Evolutionary conservation across 64 coral and sea anemone species (phyloP).

Genomic region (Hydrozoanthus tunicans): DNA sequence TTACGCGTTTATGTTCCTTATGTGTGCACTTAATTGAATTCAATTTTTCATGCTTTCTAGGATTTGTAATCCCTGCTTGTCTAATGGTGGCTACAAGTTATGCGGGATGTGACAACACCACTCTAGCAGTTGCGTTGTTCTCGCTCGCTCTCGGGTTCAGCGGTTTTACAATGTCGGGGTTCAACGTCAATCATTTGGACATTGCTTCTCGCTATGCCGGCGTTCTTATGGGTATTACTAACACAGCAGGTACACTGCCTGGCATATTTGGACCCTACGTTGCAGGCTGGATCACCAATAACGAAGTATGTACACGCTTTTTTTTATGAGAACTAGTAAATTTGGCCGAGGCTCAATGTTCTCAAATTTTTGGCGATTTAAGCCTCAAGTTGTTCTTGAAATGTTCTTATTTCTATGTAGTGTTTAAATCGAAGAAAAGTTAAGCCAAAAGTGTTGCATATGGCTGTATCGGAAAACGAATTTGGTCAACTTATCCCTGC

Average conservation of each 20-base stretch:
- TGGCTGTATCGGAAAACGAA: too few species aligned
- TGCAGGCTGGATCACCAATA: conserved; percentile 77
- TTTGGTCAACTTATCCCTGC: too few species aligned
- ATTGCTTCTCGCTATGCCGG: conserved; percentile 91
- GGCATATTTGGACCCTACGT: conserved; percentile 80
- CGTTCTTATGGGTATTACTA: conserved; percentile 81
- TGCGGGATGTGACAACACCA: conserved; percentile 63
- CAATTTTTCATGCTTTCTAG: conserved; percentile 33
- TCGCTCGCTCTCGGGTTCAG: conserved; percentile 53
- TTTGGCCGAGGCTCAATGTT: too few species aligned
- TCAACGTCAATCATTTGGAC: conserved; percentile 76
- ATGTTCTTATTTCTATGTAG: too few species aligned
- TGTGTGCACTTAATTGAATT: not conserved
- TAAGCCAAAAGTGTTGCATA: too few species aligned
- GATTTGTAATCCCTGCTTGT: conserved; percentile 69
- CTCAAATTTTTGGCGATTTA: too few species aligned
- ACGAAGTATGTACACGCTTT: conserved; percentile 50
- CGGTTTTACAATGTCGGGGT: conserved; percentile 40
- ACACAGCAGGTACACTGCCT: conserved; percentile 71
- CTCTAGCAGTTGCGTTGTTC: conserved; percentile 68
- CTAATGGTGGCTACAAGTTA: conserved; percentile 82
- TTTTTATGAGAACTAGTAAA: not conserved
- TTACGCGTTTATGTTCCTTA: too few species aligned
- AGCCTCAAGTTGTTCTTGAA: too few species aligned
- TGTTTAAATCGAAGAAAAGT: too few species aligned